Evolutionary conservation across 1,140 invertebrate species (phyloP).

Genomic region (Cataglyphis hispanica): DNA sequence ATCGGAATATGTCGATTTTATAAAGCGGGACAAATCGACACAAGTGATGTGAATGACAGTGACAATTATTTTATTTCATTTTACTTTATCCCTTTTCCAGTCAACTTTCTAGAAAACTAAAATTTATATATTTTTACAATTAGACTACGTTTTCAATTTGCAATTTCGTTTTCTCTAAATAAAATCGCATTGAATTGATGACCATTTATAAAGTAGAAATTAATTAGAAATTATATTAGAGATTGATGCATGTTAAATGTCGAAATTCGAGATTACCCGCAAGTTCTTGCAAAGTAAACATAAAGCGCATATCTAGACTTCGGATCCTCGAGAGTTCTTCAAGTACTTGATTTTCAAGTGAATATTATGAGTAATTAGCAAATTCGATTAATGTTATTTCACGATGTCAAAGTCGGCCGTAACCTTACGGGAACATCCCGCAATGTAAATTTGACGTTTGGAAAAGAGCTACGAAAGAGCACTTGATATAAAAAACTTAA

Average conservation of each 20-base stretch:
- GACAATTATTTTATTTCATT: slow-evolving; percentile 17
- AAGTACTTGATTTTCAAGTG: neutral
- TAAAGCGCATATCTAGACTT: slow-evolving; percentile 28
- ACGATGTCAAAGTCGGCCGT: neutral
- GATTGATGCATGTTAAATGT: neutral
- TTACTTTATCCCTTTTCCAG: neutral
- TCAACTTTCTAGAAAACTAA: slow-evolving; percentile 8
- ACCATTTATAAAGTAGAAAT: slow-evolving; percentile 14
- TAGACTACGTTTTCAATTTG: neutral
- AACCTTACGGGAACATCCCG: slow-evolving; percentile 1
- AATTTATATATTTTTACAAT: neutral
- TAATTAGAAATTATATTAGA: slow-evolving; percentile 24
- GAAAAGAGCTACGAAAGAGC: neutral
- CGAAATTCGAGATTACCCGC: slow-evolving; percentile 8
- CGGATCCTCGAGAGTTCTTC: slow-evolving; percentile 21
- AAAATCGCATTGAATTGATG: neutral
- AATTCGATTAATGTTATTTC: slow-evolving; percentile 44
- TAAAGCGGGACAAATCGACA: slow-evolving; percentile 40
- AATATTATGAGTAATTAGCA: slow-evolving; percentile 35
- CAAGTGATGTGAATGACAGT: slow-evolving; percentile 19
- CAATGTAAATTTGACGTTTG: slow-evolving; percentile 2
- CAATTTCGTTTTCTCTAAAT: neutral
- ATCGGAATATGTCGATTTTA: slow-evolving; percentile 33
- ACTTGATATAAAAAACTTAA: neutral
- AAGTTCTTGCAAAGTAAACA: slow-evolving; percentile 21